Evolutionary conservation across 2,797 vertebrate genomes (phyloP), one percentile per base, ranked within the genome.

Genomic region (Pseudochromis fuscus): DNA sequence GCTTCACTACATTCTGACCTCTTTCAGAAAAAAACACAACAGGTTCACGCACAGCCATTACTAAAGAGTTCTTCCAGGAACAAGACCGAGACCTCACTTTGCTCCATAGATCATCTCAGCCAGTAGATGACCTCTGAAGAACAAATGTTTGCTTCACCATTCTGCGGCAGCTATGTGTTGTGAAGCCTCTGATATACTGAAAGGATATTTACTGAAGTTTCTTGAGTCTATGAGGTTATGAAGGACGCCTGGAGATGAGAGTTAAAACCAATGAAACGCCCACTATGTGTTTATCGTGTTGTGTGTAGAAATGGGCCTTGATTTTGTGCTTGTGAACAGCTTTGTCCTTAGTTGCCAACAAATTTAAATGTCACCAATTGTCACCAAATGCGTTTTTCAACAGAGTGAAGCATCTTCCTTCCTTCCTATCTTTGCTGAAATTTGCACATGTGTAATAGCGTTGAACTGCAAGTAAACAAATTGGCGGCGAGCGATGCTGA

Each of bases 11-110:
- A 31, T 15, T 10, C 15, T 8, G 0, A 2, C 2, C 12, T 64
- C 57, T n/a, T 50, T 28, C 13, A 49, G 40, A 62, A 15, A 6
- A 21, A 15, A 59, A 11, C 25, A 1, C 15, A 24, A 55, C 33
- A 15, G 50, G 27, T 66, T 70, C 57, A 77, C 56, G 10, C 6
- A 38, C 46, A 9, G 38, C 51, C 10, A 24, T 67, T 59, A 64
- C 60, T 45, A 69, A 31, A 28, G 10, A 64, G 37, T 30, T 45
- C 18, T 55, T 57, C 27, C 37, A 46, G 31, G 21, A 18, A 58
- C 30, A 62, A 31, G 35, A 5, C 31, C 4, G n/a, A 21, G 16
- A 48, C 24, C 64, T 57, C 2, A 5, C 28, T 70, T 75, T 19
- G 6, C 31, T 57, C 24, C 13, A 18, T 8, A 25, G 30, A 64